Evolutionary conservation across 2,797 vertebrate genomes (phyloP), one percentile per base, ranked within the genome.

Genomic region (Atherinosoma microstoma): DNA sequence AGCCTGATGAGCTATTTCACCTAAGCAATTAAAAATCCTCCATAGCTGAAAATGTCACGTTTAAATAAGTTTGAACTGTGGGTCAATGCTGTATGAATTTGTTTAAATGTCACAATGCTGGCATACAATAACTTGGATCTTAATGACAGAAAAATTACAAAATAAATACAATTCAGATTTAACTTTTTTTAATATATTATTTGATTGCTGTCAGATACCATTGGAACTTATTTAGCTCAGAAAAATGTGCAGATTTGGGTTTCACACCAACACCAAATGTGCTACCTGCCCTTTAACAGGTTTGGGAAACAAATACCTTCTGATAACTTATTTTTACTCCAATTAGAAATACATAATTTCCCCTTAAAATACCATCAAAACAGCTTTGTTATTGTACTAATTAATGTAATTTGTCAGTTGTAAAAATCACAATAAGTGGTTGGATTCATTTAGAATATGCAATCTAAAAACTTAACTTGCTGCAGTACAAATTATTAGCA

Each of bases 401-500:
- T 6, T 38, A 12, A 40, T 15, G 38, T 1, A 15, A 40, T 13
- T 38, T 38, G 36, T 38, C 36, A 38, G 12, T 13, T 12, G 36
- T 13, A 27, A 3, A 2, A 38, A 8, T 36, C 35, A 36, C 35
- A 36, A 13, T 40, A 40, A 40, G 12, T 40, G 12, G 12, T 40
- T 40, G 10, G 10, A 36, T 35, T 35, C 10, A 35, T 12, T 12
- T 12, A 15, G 3, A 15, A 40, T 40, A 0, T 40, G 38, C 38
- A 13, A 3, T 15, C 11, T 27, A 27, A 2, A 27, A 27, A 27
- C 2, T 27, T 27, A 20, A 38, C 8, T 10, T 1, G 2, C 53
- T 79, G 63, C 45, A 67, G 32, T 78, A 69, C 20, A 34, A 8
- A 0, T 5, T 67, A 10, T 22, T 35, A 32, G 22, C 83, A 82